Base-by-base conservation (phyloP, 64 coral and sea anemone genomes). In the Catalaphyllia jardinei region DNA sequence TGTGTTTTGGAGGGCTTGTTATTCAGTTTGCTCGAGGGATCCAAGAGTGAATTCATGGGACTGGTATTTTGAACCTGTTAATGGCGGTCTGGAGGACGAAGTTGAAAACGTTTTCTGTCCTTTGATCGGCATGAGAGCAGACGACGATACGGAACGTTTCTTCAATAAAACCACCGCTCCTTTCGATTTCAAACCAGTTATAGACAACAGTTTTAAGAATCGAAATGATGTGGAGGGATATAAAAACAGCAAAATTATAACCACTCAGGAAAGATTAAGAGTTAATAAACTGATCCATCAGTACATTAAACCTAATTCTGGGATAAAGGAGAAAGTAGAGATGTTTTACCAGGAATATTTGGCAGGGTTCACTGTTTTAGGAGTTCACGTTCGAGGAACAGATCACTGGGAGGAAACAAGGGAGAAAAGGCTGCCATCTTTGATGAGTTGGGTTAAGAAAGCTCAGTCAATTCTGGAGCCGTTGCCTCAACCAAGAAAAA, bases 51-150 rank as follows among this genome's bases (percentile, higher is more conserved):
- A 96, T 86, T 89, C 94, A 19, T 96, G 94, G 94, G 67, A 85
- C 10, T 96, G 90, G 90, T 96, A 92, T 87, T 96, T 96, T 86
- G 90, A 96, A 29, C 87, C 94, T 3, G 73, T 93, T 7, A 96
- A 96, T 73, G 74, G 18, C 27, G 86, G 72, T 17, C 33, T 96
- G 33, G 94, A 96, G 38, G 52, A 62, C 67, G n/a, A 86, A 78
- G 79, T 67, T 50, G 77, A 73, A 65, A 92, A 76, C 16, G 86
- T 89, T 57, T 73, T 96, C 6, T 96, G 94, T 22, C 18, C 52
- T 16, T 29, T 79, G 11, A 15, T 57, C 6, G 10, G 8, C 11
- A 20, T 2, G 7, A 35, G 33, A 35, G 3, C 3, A 35, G 33
- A 35, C 33, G 33, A 35, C 3, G 33, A 35, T 35, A 35, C 3